Conservation (phyloP, 2,797 vertebrate species). For the Neopelma chrysocephalum region DNA sequence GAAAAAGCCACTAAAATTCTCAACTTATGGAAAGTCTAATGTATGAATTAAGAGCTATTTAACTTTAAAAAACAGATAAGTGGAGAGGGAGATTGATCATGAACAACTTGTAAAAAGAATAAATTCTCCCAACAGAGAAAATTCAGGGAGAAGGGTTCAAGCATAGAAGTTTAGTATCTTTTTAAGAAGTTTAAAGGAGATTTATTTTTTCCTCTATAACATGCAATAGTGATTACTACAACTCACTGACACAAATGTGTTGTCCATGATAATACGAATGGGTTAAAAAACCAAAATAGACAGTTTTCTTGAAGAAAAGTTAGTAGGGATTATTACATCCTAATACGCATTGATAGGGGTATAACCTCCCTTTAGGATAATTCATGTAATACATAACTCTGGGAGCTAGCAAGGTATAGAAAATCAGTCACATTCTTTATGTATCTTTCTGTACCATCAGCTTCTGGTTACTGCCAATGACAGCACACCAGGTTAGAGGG, state of each 20-base stretch:
- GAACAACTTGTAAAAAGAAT: background rate
- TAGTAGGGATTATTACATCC: background rate
- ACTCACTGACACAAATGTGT: background rate
- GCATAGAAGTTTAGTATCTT: background rate
- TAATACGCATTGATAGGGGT: background rate
- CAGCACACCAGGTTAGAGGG: background rate
- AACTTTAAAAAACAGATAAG: background rate
- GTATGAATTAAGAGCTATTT: background rate
- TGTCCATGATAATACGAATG: background rate
- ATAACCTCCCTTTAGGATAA: background rate
- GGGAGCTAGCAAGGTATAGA: background rate
- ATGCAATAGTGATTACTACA: background rate
- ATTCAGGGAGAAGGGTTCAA: background rate
- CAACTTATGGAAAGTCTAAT: background rate
- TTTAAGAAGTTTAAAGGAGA: background rate
- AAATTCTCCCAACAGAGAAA: background rate
- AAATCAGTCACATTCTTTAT: background rate
- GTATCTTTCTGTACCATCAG: background rate
- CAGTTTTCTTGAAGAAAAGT: background rate
- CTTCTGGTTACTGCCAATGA: background rate
- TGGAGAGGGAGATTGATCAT: accelerated
- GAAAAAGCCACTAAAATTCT: background rate
- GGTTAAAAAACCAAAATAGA: accelerated
- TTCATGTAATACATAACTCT: background rate
- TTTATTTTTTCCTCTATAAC: background rate